Base-by-base conservation (phyloP, 1,140 invertebrate genomes). In the Drosophila erecta region DNA sequence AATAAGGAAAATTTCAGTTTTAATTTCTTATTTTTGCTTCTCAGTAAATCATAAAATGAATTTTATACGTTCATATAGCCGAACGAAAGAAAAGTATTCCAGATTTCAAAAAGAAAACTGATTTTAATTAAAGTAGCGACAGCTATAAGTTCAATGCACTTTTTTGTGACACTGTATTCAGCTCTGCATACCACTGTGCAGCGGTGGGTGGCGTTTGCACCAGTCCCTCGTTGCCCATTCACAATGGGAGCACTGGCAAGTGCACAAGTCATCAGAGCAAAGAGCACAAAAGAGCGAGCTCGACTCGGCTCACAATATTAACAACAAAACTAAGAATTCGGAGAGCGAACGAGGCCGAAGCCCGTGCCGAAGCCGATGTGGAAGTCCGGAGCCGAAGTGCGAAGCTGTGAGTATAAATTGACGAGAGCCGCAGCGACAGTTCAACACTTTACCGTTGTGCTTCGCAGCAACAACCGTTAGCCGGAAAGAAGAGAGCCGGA, bases 251-350 rank as follows among this genome's bases (percentile, higher is more conserved):
- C 3, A 37, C 33, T 24, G n/a, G 17, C 27, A 62, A 60, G 58
- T 60, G 40, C 61, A 61, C 57, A 27, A 37, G 22, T 38, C 47
- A 49, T 17, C 38, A 22, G 49, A 44, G 27, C 22, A 56, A 56
- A 56, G 54, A 49, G 22, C 54, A 51, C n/a, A 41, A 54, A 35
- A 41, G 37, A 27, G 54, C 38, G 64, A 37, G 41, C 49, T n/a
- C 8, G n/a, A 12, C 58, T 43, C 49, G 35, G 8, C 27, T 30
- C 27, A 10, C 27, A 30, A 8, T 14, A 76, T 76, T 80, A 71
- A 87, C 87, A 89, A 87, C 79, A 87, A 83, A 65, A 73, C 70
- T 61, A 87, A 86, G 83, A 87, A 79, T 87, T 76, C 71, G 44
- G 76, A 81, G 76, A 89, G 83, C 55, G 61, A 33, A 78, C 81